phyloP scores from a whole-genome alignment of 1,140 invertebrate genomes.

The Euglossa dilemma region DNA sequence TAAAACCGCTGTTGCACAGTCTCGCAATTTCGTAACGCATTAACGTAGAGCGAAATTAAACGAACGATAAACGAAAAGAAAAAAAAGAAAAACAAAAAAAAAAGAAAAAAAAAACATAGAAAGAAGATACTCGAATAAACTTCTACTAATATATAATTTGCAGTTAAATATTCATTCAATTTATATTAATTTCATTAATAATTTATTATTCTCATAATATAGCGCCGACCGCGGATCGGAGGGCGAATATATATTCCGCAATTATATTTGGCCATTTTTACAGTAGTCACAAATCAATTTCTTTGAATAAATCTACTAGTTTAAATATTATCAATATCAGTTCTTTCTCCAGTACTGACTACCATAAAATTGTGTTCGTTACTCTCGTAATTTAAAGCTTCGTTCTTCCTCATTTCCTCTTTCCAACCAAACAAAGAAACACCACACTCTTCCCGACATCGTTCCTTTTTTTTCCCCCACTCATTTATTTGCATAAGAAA shows the following conservation, averaged over 20 bases:
- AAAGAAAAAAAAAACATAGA: background rate
- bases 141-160: conserved; percentile 82
- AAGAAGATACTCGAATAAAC: conserved; percentile 78
- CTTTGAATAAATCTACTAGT: conserved; percentile 74
- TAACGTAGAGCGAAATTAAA: conserved; percentile 64
- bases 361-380: conserved; percentile 76
- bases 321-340: conserved; percentile 79
- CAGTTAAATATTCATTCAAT: conserved; percentile 82
- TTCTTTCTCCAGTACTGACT: conserved; percentile 73
- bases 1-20: conserved; percentile 10
- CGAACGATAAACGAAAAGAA: conserved; percentile 63
- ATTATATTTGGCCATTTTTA: conserved; percentile 83
- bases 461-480: conserved; percentile 69
- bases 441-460: conserved; percentile 66
- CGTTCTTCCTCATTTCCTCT: conserved; percentile 76
- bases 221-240: conserved; percentile 72
- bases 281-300: conserved; percentile 81
- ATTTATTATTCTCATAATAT: conserved; percentile 83
- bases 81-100: conserved; percentile 63
- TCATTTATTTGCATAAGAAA: conserved; percentile 54
- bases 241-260: conserved; percentile 77
- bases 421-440: conserved; percentile 56
- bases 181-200: conserved; percentile 83
- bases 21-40: conserved; percentile 32
- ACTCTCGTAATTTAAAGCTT: conserved; percentile 82